Evolutionary conservation across 2,888 invertebrate genomes (phyloP), one percentile per base, ranked within the genome.

Genomic region (Leucozona laternaria): DNA sequence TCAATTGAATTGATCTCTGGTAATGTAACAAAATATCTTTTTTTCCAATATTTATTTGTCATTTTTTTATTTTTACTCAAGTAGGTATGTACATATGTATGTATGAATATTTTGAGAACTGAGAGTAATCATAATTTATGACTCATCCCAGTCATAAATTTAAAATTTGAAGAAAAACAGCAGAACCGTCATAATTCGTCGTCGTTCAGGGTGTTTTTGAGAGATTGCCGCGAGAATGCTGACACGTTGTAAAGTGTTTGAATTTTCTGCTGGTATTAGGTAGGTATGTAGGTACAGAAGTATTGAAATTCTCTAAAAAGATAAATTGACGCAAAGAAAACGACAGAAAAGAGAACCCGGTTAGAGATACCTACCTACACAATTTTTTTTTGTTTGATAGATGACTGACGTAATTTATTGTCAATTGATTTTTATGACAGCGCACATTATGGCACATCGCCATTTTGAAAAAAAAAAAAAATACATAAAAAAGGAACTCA

Each of bases 381-480:
- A 53, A 15, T 15, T 13, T 34, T 45, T 71, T 20, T 31, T 50
- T 25, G 40, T 62, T 48, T 82, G 81, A 86, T 66, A 86, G 86
- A 86, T 82, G 86, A 75, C 75, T 82, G 86, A 82, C 82, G 58
- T 86, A 82, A 86, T 86, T 86, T 82, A 86, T 86, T 82, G 78
- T 71, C 82, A 86, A 82, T 82, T 86, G 86, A 86, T 86, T 86
- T 86, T 86, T 86, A 86, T 82, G 86, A 82, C 78, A 78, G 57
- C 68, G 57, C 78, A 48, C 81, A 81, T 82, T 78, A 86, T 82
- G 86, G 82, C 82, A 86, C 78, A 66, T 86, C 78, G 78, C 78
- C 86, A 82, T 86, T 86, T 86, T 79, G 78, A 58, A 60, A 55
- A 64, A 43, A 20, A 34, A 62, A n/a, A 20, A 4, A 20, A 40